These are phyloP conservation scores for Rhyacichthys aspro DNA, from an alignment of 2,797 vertebrate genomes.

Conservation along the genomic window DNA sequence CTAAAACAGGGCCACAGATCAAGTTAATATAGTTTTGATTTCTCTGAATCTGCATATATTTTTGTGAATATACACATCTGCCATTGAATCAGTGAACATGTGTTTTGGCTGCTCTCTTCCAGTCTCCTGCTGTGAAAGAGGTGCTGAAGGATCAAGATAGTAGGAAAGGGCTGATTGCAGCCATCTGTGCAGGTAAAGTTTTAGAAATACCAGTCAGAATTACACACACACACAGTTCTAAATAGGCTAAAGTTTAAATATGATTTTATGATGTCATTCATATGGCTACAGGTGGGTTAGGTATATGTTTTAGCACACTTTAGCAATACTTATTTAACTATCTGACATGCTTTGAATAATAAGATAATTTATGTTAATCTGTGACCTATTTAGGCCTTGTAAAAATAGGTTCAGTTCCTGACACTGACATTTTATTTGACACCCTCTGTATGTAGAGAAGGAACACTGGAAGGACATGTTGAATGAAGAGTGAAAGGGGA, in stretches of 20 bases:
- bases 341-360: slow-evolving; percentile 3
- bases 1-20: too few species aligned
- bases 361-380: slow-evolving; percentile 9
- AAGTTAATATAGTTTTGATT: too few species aligned
- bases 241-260: slow-evolving; percentile 16
- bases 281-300: background rate
- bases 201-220: slow-evolving; percentile 43
- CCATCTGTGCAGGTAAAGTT: slow-evolving; percentile 94
- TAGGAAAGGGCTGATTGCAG: slow-evolving; percentile 94
- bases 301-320: slow-evolving; percentile 9
- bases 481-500: slow-evolving; percentile 66
- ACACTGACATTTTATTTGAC: slow-evolving; percentile 55
- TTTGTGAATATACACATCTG: slow-evolving; percentile 12
- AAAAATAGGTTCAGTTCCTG: slow-evolving; percentile 33
- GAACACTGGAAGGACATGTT: slow-evolving; percentile 70
- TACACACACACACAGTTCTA: slow-evolving; percentile 10
- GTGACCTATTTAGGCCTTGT: slow-evolving; percentile 25
- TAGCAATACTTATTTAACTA: slow-evolving; percentile 21
- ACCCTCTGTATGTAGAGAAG: slow-evolving; percentile 41
- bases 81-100: slow-evolving; percentile 49
- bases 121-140: slow-evolving; percentile 92
- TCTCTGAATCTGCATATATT: background rate
- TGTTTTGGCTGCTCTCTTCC: slow-evolving; percentile 49
- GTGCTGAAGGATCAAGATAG: slow-evolving; percentile 91
- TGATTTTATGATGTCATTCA: background rate